These are phyloP conservation scores for Sebastes fasciatus DNA, from an alignment of 2,113 vertebrate genomes.

Conservation along the genomic window DNA sequence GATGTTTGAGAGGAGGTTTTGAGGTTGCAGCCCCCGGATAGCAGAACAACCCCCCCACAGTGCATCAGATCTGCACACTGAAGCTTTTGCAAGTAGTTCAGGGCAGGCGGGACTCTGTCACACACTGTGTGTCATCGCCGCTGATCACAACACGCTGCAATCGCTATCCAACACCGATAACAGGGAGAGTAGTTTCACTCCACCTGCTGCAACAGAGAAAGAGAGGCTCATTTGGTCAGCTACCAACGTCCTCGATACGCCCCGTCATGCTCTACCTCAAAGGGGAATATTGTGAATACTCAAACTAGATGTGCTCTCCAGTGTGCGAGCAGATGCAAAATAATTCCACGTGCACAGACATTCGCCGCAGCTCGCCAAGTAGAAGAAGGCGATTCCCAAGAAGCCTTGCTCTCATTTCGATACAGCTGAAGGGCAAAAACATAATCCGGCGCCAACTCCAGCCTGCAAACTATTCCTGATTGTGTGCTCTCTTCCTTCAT, in stretches of 20 bases:
- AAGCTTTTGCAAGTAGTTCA: background rate
- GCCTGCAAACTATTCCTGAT: slow-evolving; percentile 39
- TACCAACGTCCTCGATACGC: background rate
- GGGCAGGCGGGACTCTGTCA: background rate
- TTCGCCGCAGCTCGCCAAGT: slow-evolving; percentile 33
- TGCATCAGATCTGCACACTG: slow-evolving; percentile 20
- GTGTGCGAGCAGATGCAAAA: background rate
- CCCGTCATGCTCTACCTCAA: slow-evolving; percentile 10
- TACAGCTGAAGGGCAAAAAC: slow-evolving; percentile 58
- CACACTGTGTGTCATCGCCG: background rate
- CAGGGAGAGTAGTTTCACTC: background rate
- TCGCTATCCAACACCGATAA: background rate
- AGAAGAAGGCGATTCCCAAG: slow-evolving; percentile 28
- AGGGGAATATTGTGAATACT: slow-evolving; percentile 19
- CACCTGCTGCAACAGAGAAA: background rate
- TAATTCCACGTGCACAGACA: background rate
- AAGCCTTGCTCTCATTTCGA: slow-evolving; percentile 42
- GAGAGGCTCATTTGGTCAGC: background rate
- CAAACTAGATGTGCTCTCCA: background rate
- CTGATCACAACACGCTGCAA: background rate
- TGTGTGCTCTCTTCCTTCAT: slow-evolving; percentile 37
- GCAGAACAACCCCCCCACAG: slow-evolving; percentile 22
- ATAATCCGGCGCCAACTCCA: slow-evolving; percentile 37
- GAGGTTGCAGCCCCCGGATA: slow-evolving; percentile 32
- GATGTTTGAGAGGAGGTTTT: slow-evolving; percentile 6